phyloP scores from a whole-genome alignment of 2,113 vertebrate species.

The Stomatorhinus ivindoensis region DNA sequence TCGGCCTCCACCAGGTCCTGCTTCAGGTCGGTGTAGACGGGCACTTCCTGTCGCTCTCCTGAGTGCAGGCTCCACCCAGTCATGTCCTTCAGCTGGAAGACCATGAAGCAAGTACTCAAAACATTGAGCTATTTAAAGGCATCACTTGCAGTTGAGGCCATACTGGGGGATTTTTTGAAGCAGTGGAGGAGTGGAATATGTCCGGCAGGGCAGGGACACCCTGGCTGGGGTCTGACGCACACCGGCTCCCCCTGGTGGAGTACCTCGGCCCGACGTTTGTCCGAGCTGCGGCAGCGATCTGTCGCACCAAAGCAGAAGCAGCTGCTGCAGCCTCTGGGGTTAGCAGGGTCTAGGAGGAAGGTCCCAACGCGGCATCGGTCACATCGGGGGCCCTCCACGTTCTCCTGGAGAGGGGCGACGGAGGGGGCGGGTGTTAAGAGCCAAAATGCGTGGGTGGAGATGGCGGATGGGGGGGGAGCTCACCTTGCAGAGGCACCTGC shows the following conservation, averaged over 20 bases:
- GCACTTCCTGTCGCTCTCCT: conserved; percentile 74
- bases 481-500: conserved; percentile 90
- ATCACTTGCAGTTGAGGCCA: neutral
- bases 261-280: conserved; percentile 72
- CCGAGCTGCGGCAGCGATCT: conserved; percentile 74
- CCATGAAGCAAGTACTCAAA: neutral
- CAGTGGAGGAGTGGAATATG: neutral
- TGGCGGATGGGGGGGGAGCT: neutral
- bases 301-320: conserved; percentile 98
- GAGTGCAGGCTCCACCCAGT: conserved; percentile 75
- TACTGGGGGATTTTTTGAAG: neutral
- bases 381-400: conserved; percentile 77
- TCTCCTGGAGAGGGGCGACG: conserved; percentile 64
- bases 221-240: neutral
- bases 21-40: conserved; percentile 42
- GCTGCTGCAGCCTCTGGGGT: conserved; percentile 92
- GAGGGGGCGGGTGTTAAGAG: neutral
- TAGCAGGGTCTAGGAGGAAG: conserved; percentile 79
- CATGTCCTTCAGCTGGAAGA: conserved; percentile 75
- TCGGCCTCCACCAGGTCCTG: conserved; percentile 69
- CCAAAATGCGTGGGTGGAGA: neutral
- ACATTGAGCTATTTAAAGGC: neutral
- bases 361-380: conserved; percentile 87
- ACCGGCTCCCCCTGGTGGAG: neutral
- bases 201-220: neutral